Evolutionary conservation across 1,140 invertebrate species (phyloP).

Genomic region (Tetramorium simillimum): DNA sequence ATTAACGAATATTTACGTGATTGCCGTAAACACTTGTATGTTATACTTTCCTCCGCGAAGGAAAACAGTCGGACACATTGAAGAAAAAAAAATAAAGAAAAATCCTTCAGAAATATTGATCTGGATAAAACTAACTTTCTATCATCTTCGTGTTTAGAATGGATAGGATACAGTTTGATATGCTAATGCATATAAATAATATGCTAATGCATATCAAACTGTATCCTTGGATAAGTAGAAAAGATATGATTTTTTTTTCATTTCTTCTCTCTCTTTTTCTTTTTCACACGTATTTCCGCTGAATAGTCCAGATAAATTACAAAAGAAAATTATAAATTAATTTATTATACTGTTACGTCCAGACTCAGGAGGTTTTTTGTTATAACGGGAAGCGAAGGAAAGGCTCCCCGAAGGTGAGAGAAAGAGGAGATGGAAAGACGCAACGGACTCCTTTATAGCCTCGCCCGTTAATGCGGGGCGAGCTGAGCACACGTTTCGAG

Average conservation of each 20-base stretch:
- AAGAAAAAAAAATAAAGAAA: background rate
- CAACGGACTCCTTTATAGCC: too few species aligned
- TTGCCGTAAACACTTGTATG: background rate
- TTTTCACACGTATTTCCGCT: background rate
- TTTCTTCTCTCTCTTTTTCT: background rate
- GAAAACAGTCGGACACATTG: background rate
- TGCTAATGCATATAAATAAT: too few species aligned
- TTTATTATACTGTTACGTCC: background rate
- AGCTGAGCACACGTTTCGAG: too few species aligned
- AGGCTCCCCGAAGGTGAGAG: too few species aligned
- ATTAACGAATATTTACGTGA: background rate
- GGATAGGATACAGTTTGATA: too few species aligned
- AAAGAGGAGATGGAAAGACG: too few species aligned
- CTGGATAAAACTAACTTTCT: background rate
- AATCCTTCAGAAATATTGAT: background rate
- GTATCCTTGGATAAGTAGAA: background rate
- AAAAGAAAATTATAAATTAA: background rate
- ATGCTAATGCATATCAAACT: background rate
- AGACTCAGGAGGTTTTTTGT: too few species aligned
- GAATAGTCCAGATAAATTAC: background rate
- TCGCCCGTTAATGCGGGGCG: too few species aligned
- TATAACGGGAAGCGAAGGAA: too few species aligned
- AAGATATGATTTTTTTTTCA: background rate
- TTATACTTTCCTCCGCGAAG: background rate
- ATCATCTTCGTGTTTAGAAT: background rate